Evolutionary conservation across 1,140 invertebrate species (phyloP).

Genomic region (Bombus impatiens): DNA sequence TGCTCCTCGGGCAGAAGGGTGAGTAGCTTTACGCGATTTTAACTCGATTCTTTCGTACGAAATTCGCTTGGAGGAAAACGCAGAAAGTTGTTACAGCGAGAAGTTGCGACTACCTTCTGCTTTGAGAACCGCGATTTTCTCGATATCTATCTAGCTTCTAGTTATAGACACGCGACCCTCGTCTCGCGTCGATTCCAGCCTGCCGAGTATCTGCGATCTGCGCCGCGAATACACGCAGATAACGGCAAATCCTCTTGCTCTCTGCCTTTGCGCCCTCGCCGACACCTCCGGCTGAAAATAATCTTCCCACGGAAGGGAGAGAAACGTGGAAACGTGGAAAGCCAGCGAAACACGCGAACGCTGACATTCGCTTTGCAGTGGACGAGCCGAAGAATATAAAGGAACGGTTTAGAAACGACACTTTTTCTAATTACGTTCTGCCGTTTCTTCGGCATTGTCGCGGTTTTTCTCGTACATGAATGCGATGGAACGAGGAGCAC

Average conservation of each 20-base stretch:
- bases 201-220: background rate
- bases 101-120: too few relatives aligned
- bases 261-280: too few relatives aligned
- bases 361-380: background rate
- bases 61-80: too few relatives aligned
- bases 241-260: too few relatives aligned
- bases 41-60: background rate
- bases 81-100: accelerated
- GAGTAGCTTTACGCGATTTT: slow-evolving; percentile 47
- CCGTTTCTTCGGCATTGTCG: slow-evolving; percentile 57
- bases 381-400: background rate
- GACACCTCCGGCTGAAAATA: background rate
- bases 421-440: slow-evolving; percentile 65
- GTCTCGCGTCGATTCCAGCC: background rate
- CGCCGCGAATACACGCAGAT: background rate
- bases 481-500: background rate
- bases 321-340: background rate
- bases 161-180: background rate
- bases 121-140: background rate
- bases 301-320: background rate
- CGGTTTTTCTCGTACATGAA: slow-evolving; percentile 19
- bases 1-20: slow-evolving; percentile 75
- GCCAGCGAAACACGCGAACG: background rate
- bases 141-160: background rate
- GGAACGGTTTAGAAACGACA: slow-evolving; percentile 57